Conservation (phyloP, 2,888 invertebrate genomes). For the Lasioglossum calceatum region DNA sequence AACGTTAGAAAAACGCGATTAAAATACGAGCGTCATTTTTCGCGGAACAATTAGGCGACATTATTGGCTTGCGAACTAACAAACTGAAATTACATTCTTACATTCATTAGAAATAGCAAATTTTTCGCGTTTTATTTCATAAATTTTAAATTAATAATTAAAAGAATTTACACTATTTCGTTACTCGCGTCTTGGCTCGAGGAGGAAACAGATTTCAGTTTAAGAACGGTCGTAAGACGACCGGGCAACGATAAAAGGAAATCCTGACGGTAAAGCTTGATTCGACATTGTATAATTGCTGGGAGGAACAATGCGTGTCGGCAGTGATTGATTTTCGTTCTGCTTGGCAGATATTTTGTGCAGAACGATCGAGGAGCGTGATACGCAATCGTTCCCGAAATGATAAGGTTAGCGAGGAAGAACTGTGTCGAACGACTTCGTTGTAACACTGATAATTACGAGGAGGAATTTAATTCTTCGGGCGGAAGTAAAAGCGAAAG, state of each 20-base stretch:
- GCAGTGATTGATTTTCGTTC: neutral
- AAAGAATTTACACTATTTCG: too few relatives aligned
- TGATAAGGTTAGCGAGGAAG: neutral
- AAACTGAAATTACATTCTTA: neutral
- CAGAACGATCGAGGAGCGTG: neutral
- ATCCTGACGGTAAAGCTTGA: neutral
- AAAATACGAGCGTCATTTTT: neutral
- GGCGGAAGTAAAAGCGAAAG: constrained; percentile 53
- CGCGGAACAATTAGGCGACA: too few relatives aligned
- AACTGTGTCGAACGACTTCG: neutral
- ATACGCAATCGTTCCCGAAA: constrained; percentile 11
- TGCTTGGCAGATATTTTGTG: neutral
- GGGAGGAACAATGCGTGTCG: neutral
- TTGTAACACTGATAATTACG: neutral
- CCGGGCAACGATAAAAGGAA: neutral
- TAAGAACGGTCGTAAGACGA: neutral
- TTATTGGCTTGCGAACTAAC: neutral
- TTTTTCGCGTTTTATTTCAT: neutral
- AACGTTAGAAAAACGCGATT: neutral
- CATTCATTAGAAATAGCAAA: neutral
- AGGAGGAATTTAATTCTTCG: constrained; percentile 30
- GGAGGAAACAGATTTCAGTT: neutral
- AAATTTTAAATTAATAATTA: too few relatives aligned
- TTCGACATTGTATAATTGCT: neutral
- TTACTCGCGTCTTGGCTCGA: too few relatives aligned